These are phyloP conservation scores for Pristionchus japonicus DNA, from an alignment of 2,888 invertebrate genomes.

Conservation along the genomic window DNA sequence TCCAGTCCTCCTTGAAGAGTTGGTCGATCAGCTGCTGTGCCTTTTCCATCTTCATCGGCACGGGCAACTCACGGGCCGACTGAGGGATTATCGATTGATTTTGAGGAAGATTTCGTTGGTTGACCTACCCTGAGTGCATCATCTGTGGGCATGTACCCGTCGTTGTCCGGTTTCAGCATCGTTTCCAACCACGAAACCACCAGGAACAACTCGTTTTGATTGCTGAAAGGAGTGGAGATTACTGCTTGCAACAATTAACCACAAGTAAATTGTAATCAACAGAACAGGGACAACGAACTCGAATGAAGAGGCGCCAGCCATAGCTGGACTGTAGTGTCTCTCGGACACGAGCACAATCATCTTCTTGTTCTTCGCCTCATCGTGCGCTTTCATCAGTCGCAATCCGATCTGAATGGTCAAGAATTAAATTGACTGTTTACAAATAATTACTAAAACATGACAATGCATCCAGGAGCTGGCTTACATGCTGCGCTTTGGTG, in stretches of 20 bases:
- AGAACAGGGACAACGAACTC: not conserved
- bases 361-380: not conserved
- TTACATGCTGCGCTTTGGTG: not conserved
- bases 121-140: slow-evolving; percentile 38
- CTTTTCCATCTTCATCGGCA: slow-evolving; percentile 32
- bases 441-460: not conserved
- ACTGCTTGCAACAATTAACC: not conserved
- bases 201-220: slow-evolving; percentile 19
- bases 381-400: slow-evolving; percentile 6
- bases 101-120: too few relatives aligned
- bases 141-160: slow-evolving; percentile 14
- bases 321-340: not conserved
- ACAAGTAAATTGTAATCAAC: not conserved
- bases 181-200: slow-evolving; percentile 33
- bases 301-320: slow-evolving; percentile 13
- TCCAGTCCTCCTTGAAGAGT: not conserved
- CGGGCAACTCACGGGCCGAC: slow-evolving; percentile 17
- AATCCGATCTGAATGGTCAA: not conserved
- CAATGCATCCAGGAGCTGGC: not conserved
- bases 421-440: not conserved
- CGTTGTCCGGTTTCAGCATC: slow-evolving; percentile 30
- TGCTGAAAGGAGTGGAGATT: not conserved
- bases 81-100: not conserved
- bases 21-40: slow-evolving; percentile 33
- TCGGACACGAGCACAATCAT: slow-evolving; percentile 39